These are phyloP conservation scores for Dasyprocta punctata DNA, from an alignment of 2,113 vertebrate genomes.

Conservation along the genomic window DNA sequence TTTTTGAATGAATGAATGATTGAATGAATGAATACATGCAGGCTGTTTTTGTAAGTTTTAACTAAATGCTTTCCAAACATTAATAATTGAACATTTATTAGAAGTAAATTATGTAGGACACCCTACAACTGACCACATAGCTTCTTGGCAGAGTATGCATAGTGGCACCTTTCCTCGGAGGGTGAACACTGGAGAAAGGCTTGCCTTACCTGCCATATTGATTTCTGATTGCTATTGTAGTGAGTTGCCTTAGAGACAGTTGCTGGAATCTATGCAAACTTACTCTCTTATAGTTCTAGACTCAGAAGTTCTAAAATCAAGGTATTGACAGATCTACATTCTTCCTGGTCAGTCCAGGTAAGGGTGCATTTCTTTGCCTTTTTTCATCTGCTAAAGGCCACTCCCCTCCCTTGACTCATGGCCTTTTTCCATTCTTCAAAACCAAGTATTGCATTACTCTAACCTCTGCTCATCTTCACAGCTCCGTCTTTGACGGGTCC, in stretches of 20 bases:
- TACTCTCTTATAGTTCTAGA: background rate
- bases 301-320: background rate
- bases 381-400: background rate
- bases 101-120: background rate
- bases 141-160: background rate
- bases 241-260: background rate
- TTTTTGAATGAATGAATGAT: background rate
- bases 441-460: accelerated
- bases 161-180: background rate
- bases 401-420: background rate
- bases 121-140: background rate
- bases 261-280: too few species aligned
- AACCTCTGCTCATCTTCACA: background rate
- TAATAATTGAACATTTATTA: background rate
- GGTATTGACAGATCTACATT: background rate
- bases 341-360: background rate
- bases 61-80: background rate
- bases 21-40: background rate
- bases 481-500: background rate
- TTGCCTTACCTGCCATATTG: background rate
- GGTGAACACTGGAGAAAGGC: background rate
- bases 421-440: background rate
- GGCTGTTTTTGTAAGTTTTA: background rate
- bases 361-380: background rate
- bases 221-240: background rate